Conservation (phyloP, 2,797 vertebrate genomes). For the Sternotherus odoratus region DNA sequence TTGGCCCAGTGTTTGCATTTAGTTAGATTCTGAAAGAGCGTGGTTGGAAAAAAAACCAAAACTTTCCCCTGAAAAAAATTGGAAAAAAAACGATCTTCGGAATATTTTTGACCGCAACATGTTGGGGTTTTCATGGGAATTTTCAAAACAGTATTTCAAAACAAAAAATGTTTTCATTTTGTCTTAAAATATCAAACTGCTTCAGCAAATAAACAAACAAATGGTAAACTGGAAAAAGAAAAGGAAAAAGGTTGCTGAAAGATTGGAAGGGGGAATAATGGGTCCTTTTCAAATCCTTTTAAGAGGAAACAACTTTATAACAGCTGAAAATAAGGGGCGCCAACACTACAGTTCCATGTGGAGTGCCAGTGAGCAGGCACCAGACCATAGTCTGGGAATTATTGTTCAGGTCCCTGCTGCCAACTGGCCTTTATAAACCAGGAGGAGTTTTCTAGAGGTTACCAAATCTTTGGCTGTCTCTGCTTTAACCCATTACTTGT, state of each 20-base stretch:
- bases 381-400: not conserved
- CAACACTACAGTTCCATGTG: not conserved
- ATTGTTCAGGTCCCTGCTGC: rapidly evolving
- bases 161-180: not conserved
- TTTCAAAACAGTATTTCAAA: not conserved
- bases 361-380: not conserved
- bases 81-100: not conserved
- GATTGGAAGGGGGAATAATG: rapidly evolving
- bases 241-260: not conserved
- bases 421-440: not conserved
- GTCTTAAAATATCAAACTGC: not conserved
- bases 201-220: not conserved
- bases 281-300: not conserved
- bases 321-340: not conserved
- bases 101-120: not conserved
- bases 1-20: not conserved
- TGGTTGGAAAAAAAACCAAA: not conserved
- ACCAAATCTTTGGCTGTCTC: not conserved
- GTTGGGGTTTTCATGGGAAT: not conserved
- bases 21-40: not conserved
- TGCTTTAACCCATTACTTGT: not conserved
- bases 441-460: not conserved
- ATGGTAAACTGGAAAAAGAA: not conserved
- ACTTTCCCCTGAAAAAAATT: not conserved
- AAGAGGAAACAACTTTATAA: not conserved